phyloP scores from a whole-genome alignment of 2,797 vertebrate genomes.

The Eospalax fontanierii region DNA sequence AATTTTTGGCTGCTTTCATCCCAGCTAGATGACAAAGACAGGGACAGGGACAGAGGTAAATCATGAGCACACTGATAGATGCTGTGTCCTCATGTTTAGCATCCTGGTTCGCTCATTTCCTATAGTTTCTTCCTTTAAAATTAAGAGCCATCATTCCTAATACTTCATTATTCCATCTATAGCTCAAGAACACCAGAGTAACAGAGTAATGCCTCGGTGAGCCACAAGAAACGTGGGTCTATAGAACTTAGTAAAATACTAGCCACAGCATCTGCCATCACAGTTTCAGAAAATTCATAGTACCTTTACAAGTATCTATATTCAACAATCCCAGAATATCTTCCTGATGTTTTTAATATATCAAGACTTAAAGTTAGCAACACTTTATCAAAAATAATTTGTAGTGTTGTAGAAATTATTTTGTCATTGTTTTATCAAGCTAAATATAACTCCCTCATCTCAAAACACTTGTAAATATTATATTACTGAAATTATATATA shows the following conservation, averaged over 20 bases:
- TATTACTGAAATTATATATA: background rate
- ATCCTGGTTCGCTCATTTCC: background rate
- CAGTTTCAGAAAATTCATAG: constrained; percentile 24
- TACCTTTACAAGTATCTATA: constrained; percentile 10
- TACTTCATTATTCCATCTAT: constrained; percentile 73
- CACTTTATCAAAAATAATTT: constrained; percentile 43
- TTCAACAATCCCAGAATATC: background rate
- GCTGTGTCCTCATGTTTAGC: background rate
- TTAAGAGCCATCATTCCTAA: constrained; percentile 69
- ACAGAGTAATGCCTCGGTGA: constrained; percentile 70
- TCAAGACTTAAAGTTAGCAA: constrained; percentile 23
- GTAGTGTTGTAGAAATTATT: constrained; percentile 31
- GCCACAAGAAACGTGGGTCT: constrained; percentile 63
- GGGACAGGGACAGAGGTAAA: background rate
- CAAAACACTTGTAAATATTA: constrained; percentile 8
- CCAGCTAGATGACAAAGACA: background rate
- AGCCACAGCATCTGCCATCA: constrained; percentile 24
- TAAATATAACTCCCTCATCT: background rate
- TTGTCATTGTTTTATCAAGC: background rate
- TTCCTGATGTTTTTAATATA: background rate
- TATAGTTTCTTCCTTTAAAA: constrained; percentile 62
- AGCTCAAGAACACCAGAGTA: constrained; percentile 71
- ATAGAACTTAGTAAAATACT: constrained; percentile 77
- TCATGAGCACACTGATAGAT: background rate
- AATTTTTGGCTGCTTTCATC: background rate